A percentile compares a stretch with the other conserved stretches of the same genome.
phyloP scores from a whole-genome alignment of 2,797 vertebrate species.

The Microcaecilia unicolor region DNA sequence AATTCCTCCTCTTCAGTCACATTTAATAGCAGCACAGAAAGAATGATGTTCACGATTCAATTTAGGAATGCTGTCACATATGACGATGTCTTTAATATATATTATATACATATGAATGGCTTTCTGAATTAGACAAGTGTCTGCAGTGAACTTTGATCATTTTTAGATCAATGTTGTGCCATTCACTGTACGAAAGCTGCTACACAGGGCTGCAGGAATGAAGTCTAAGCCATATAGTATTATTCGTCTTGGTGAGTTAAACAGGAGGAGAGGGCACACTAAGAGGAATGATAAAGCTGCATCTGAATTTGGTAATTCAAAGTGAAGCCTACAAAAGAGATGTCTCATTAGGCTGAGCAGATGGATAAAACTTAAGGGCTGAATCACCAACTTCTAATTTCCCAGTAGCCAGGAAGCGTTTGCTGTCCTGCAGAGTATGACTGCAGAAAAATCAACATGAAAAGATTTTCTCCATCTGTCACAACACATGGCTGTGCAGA shows the following conservation, averaged over 20 bases:
- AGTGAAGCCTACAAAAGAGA: slow-evolving; percentile 63
- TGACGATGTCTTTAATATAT: slow-evolving; percentile 8
- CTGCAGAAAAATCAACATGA: slow-evolving; percentile 60
- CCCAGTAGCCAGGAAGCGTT: slow-evolving; percentile 62
- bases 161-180: slow-evolving; percentile 22
- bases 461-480: slow-evolving; percentile 66
- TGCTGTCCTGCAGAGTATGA: slow-evolving; percentile 56
- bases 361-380: slow-evolving; percentile 79
- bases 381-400: slow-evolving; percentile 74
- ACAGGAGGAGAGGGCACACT: slow-evolving; percentile 35
- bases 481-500: slow-evolving; percentile 52
- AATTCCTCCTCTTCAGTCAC: too few relatives aligned
- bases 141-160: slow-evolving; percentile 10
- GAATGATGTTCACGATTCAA: too few relatives aligned
- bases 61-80: too few relatives aligned
- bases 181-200: slow-evolving; percentile 12
- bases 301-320: slow-evolving; percentile 58
- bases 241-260: slow-evolving; percentile 39
- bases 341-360: slow-evolving; percentile 75
- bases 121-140: too few relatives aligned
- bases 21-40: too few relatives aligned
- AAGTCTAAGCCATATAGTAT: slow-evolving; percentile 41
- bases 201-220: slow-evolving; percentile 19
- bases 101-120: too few relatives aligned
- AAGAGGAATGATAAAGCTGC: slow-evolving; percentile 47